Evolutionary conservation across 2,888 invertebrate species (phyloP), one percentile per base, ranked within the genome.

Genomic region (Papilio gigon): DNA sequence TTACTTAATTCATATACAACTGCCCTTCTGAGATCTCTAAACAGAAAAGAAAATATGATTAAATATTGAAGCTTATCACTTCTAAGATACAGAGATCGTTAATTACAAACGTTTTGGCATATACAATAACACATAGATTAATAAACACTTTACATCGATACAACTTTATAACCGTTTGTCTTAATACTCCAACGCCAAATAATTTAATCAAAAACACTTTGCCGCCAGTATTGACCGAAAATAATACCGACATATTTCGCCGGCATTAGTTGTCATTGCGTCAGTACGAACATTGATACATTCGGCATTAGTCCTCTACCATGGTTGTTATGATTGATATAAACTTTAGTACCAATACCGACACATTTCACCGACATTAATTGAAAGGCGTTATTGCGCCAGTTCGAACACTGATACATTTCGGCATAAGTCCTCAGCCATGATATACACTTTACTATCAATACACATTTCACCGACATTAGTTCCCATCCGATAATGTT

Each of bases 11-110:
- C 80, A 62, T 75, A 79, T 80, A 78, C 82, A 78, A 82, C 82
- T 81, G 81, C 83, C 78, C 75, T 75, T 77, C 77, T 89, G 90
- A 90, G 90, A 90, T 90, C 90, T 89, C 82, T 79, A 56, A 62
- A 47, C 14, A 56, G 42, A 44, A 56, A 42, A 35, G 30, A 67
- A 40, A 42, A 80, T 79, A 82, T 77, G 81, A 79, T 80, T 75
- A 74, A 77, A 77, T n/a, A 59, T 50, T 9, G 35, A 67, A 62
- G 47, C 14, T 37, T 37, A 50, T 47, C 61, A 37, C 27, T 37
- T 40, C 50, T 40, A 30, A 69, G 17, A 64, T 22, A 58, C 47
- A 33, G 60, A 69, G 56, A 70, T 65, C 62, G 33, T 61, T 50
- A 56, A 27, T 53, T 65, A 68, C 40, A 35, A 44, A 65, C 44